Conservation (phyloP, 1,140 invertebrate genomes). For the fruit fly (Drosophila melanogaster) region DNA sequence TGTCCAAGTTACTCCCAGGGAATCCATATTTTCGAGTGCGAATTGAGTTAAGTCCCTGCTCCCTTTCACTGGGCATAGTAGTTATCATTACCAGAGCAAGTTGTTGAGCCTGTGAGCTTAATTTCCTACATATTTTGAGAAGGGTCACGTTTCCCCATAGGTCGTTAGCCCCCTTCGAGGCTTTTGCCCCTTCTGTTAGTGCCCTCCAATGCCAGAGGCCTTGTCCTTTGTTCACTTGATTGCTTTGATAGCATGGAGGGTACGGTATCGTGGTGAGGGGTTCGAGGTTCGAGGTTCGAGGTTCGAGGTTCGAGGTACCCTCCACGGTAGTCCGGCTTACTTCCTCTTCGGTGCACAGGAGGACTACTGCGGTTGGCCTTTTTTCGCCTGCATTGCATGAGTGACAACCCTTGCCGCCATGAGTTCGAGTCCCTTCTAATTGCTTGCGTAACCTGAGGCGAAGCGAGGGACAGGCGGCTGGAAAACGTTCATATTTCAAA, state of each 20-base stretch:
- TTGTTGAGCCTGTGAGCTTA: conserved; percentile 34
- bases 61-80: conserved; percentile 20
- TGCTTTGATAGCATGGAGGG: conserved; percentile 51
- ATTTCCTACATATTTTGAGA: conserved; percentile 33
- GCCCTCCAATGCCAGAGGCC: conserved; percentile 19
- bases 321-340: conserved; percentile 69
- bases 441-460: conserved; percentile 78
- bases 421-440: conserved; percentile 67
- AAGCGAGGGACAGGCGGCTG: conserved; percentile 26
- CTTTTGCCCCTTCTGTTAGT: conserved; percentile 17
- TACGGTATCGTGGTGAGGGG: not conserved
- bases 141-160: conserved; percentile 21
- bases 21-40: not conserved
- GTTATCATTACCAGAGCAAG: conserved; percentile 26
- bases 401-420: conserved; percentile 53
- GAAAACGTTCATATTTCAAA: conserved; percentile 77
- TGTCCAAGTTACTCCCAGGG: not conserved
- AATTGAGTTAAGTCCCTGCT: conserved; percentile 2
- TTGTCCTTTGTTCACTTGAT: conserved; percentile 67
- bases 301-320: conserved; percentile 21
- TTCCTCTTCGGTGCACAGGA: conserved; percentile 65
- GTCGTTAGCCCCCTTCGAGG: conserved; percentile 50
- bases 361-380: conserved; percentile 58
- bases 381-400: conserved; percentile 46
- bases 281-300: conserved; percentile 7